Base-by-base conservation (phyloP, 2,797 vertebrate species). In the Nothura maculosa region DNA sequence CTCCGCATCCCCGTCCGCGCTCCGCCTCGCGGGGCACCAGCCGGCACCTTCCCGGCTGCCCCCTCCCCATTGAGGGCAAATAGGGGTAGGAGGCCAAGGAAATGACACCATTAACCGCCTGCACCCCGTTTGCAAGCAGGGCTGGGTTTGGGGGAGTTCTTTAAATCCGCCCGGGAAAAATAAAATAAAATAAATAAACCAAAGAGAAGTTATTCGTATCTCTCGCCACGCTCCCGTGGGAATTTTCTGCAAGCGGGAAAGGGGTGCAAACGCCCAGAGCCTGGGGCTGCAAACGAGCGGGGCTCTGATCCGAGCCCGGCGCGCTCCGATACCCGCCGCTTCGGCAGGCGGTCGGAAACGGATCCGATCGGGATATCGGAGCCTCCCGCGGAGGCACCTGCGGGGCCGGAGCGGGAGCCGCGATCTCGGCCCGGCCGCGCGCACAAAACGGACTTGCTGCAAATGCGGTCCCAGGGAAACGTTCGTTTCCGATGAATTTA, bases 401-500 rank as follows among this genome's bases (percentile, higher is more conserved):
- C 28, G 14, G 32, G 2, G 0, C 3, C 47, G 14, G 3, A 2
- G 13, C 10, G 70, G 8, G 47, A 72, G 5, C 22, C 18, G 9
- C 11, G 79, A 34, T 38, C 32, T 69, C 36, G 50, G 50, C 19
- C 42, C 54, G 28, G 42, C 34, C 36, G 73, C 34, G n/a, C 3
- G 2, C 50, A 69, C 70, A 61, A 75, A 93, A 81, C 17, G 2
- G 19, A 4, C 47, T 72, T 76, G 15, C 30, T 8, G 2, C 16
- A 38, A 0, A 38, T 79, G 12, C 21, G 1, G 54, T 87, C 81
- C 58, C 1, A 6, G 27, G 52, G 6, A 81, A 91, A 81, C 5
- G 5, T 48, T 83, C 55, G 34, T 91, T 95, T 92, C 40, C 34
- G 22, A 84, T 90, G 42, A 10, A 32, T 90, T 76, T 27, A 11